Evolutionary conservation across 2,888 invertebrate genomes (phyloP).

Genomic region (Lamellibrachia columna): DNA sequence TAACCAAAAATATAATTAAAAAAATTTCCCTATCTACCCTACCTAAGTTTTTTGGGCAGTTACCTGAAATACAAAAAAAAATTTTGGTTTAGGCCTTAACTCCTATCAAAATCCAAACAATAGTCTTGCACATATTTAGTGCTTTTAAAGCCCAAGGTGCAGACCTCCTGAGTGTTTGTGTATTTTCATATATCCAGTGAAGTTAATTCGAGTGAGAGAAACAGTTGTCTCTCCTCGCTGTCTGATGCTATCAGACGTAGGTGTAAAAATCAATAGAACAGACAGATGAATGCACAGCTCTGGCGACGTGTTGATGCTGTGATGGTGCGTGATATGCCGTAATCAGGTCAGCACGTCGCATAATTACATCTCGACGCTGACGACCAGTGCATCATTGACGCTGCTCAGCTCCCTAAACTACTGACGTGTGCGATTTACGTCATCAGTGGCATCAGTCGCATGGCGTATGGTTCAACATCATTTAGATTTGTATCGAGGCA

Average conservation of each 20-base stretch:
- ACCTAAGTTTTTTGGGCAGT: too few relatives aligned
- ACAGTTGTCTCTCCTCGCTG: not conserved
- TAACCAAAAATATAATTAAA: too few relatives aligned
- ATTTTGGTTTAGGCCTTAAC: not conserved
- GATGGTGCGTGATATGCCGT: constrained; percentile 4
- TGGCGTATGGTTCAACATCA: not conserved
- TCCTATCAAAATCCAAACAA: not conserved
- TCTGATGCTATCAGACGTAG: not conserved
- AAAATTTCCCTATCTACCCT: too few relatives aligned
- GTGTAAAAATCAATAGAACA: not conserved
- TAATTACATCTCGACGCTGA: constrained; percentile 12
- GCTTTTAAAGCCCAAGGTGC: not conserved
- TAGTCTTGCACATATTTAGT: not conserved
- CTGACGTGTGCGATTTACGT: not conserved
- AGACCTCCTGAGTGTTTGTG: not conserved
- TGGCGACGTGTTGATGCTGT: not conserved
- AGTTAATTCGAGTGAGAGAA: not conserved
- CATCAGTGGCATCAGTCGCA: not conserved
- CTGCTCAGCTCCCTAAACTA: not conserved
- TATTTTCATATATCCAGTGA: not conserved
- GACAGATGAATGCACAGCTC: not conserved
- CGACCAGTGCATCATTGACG: not conserved
- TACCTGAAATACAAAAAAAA: too few relatives aligned
- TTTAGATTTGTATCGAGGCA: not conserved
- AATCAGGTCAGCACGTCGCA: constrained; percentile 6